Percentiles rank a stretch among this genome's conserved stretches.
These are phyloP conservation scores for Plectropomus leopardus DNA, from an alignment of 2,113 vertebrate species.

Conservation along the genomic window DNA sequence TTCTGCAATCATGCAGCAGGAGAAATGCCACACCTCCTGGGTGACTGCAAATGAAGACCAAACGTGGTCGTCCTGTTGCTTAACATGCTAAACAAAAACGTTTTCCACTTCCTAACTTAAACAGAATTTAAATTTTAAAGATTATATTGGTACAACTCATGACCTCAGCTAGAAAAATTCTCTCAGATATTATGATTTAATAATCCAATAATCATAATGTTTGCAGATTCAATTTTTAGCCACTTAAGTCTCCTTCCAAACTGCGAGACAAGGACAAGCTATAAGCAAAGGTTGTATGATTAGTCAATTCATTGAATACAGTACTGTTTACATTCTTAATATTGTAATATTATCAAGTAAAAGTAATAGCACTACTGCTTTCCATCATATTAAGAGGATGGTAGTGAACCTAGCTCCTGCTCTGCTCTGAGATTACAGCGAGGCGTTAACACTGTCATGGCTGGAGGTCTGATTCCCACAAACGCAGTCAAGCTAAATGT, in stretches of 20 bases:
- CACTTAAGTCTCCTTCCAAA: not conserved
- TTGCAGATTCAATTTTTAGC: not conserved
- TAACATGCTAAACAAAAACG: not conserved
- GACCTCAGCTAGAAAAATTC: not conserved
- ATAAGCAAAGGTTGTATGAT: not conserved
- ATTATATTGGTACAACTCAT: not conserved
- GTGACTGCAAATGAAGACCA: not conserved
- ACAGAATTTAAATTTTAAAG: not conserved
- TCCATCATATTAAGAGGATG: not conserved
- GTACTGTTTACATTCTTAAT: constrained; percentile 5
- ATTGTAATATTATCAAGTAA: not conserved
- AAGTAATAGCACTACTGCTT: not conserved
- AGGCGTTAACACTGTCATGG: not conserved
- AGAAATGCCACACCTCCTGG: not conserved
- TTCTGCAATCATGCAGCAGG: not conserved
- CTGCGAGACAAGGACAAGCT: not conserved
- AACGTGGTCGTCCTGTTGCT: not conserved
- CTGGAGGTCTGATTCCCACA: not conserved
- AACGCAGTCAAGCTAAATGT: not conserved
- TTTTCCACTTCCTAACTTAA: not conserved
- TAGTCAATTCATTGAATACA: not conserved
- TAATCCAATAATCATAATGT: not conserved
- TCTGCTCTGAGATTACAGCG: constrained; percentile 9
- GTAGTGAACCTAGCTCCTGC: not conserved
- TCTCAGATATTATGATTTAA: not conserved